Conservation (phyloP, 2,797 vertebrate species). For the Galaxias olidus region DNA sequence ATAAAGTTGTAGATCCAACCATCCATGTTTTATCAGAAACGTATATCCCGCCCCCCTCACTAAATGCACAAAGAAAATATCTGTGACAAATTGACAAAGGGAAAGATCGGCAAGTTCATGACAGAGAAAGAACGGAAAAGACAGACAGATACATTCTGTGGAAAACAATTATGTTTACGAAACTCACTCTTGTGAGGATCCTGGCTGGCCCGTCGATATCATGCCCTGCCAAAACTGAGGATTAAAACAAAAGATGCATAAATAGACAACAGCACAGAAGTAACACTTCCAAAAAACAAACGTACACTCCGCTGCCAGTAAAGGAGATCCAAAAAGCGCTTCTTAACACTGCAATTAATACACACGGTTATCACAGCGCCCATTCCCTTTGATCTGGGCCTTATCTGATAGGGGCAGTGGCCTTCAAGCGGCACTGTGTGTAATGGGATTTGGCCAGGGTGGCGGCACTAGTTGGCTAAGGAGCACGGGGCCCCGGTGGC, state of each 20-base stretch:
- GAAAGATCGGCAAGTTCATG: not conserved
- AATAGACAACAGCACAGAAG: conserved; percentile 61
- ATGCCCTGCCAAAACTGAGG: conserved; percentile 96
- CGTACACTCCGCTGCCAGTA: conserved; percentile 49
- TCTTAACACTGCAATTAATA: conserved; percentile 45
- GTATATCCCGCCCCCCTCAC: not conserved
- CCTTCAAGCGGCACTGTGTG: conserved; percentile 65
- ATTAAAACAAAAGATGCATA: conserved; percentile 66
- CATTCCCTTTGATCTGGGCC: conserved; percentile 64
- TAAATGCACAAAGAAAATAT: conserved; percentile 3
- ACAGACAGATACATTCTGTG: not conserved
- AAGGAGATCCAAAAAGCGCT: conserved; percentile 45
- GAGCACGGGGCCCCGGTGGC: conserved; percentile 45
- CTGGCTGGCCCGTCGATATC: conserved; percentile 95
- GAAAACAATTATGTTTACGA: conserved; percentile 14
- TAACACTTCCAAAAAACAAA: conserved; percentile 50
- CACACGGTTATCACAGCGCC: conserved; percentile 68
- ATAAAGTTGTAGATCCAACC: conserved; percentile 6
- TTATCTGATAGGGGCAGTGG: conserved; percentile 75
- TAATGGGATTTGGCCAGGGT: conserved; percentile 72
- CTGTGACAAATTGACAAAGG: not conserved
- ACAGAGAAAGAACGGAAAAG: not conserved
- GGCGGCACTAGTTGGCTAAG: conserved; percentile 44
- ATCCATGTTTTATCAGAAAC: conserved; percentile 19
- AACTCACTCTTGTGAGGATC: conserved; percentile 99